Evolutionary conservation across 1,140 invertebrate genomes (phyloP).

Genomic region (Drosophila ironensis): DNA sequence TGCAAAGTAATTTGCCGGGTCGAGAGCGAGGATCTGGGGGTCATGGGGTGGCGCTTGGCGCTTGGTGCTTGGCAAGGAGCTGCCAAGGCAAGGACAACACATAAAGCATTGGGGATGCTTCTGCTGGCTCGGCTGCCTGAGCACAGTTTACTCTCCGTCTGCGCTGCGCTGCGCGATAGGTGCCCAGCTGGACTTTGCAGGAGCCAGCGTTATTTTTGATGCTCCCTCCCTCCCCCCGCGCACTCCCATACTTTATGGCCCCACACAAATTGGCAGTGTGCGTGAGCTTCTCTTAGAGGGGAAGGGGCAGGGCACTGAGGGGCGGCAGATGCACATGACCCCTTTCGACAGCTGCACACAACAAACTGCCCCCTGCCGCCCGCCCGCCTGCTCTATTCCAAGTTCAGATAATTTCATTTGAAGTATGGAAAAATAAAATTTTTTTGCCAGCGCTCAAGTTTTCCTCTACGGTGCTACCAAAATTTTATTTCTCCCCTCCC

Average conservation of each 20-base stretch:
- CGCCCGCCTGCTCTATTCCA: conserved; percentile 17
- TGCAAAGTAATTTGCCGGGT: conserved; percentile 75
- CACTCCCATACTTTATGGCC: too few relatives aligned
- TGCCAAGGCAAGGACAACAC: conserved; percentile 66
- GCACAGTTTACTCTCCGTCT: conserved; percentile 57
- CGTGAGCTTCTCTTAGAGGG: conserved; percentile 59
- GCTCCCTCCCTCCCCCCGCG: conserved; percentile 47
- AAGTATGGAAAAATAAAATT: conserved; percentile 74
- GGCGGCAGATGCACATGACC: conserved; percentile 58
- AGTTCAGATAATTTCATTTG: conserved; percentile 78
- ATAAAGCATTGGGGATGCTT: conserved; percentile 57
- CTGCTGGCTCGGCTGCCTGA: conserved; percentile 21
- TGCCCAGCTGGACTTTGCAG: conserved; percentile 51
- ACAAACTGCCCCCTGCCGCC: conserved; percentile 35
- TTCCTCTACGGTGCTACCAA: conserved; percentile 10
- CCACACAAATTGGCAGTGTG: conserved; percentile 72
- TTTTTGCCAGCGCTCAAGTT: conserved; percentile 67
- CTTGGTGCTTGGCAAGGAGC: conserved; percentile 24
- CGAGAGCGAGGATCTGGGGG: not conserved
- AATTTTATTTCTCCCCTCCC: conserved; percentile 24
- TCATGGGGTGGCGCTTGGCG: not conserved
- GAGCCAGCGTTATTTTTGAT: conserved; percentile 1
- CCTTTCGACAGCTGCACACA: conserved; percentile 69
- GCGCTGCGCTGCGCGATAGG: conserved; percentile 26
- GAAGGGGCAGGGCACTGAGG: not conserved